These are phyloP conservation scores for Caenorhabditis macrosperma DNA, from an alignment of 2,888 invertebrate genomes.

Conservation along the genomic window DNA sequence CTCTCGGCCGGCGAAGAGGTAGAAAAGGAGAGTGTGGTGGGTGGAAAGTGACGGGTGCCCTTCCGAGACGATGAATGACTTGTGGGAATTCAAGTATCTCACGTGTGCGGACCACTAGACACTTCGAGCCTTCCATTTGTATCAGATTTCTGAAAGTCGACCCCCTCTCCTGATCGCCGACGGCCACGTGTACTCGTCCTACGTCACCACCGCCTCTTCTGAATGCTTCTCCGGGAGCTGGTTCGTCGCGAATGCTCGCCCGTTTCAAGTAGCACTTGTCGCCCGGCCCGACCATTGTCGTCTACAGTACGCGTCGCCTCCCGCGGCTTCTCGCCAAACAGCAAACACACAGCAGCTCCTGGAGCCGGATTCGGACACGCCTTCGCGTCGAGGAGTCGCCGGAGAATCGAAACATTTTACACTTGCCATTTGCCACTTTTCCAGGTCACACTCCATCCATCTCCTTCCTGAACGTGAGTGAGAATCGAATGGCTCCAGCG, in stretches of 20 bases:
- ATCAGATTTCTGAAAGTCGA: slow-evolving; percentile 17
- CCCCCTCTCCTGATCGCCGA: not conserved
- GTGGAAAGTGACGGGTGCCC: not conserved
- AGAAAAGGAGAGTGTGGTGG: not conserved
- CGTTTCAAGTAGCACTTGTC: slow-evolving; percentile 16
- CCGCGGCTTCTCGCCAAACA: not conserved
- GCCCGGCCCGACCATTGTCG: not conserved
- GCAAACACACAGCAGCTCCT: slow-evolving; percentile 4
- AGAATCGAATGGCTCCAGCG: no score
- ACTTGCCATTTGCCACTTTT: not conserved
- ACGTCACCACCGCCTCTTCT: not conserved
- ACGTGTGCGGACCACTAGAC: not conserved
- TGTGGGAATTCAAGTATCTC: slow-evolving; percentile 3
- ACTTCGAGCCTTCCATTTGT: slow-evolving; percentile 1
- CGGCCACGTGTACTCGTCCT: slow-evolving; percentile 4
- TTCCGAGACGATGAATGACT: not conserved
- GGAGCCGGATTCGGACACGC: slow-evolving; percentile 8
- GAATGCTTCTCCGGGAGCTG: not conserved
- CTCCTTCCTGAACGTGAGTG: not conserved
- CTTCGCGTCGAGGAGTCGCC: not conserved
- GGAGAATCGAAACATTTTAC: slow-evolving; percentile 1
- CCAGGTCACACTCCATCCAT: not conserved
- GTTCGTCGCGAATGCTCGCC: slow-evolving; percentile 6
- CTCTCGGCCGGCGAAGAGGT: not conserved
- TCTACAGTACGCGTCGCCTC: not conserved